Conservation (phyloP, 2,888 invertebrate species). For the Esperia sulphurella region DNA sequence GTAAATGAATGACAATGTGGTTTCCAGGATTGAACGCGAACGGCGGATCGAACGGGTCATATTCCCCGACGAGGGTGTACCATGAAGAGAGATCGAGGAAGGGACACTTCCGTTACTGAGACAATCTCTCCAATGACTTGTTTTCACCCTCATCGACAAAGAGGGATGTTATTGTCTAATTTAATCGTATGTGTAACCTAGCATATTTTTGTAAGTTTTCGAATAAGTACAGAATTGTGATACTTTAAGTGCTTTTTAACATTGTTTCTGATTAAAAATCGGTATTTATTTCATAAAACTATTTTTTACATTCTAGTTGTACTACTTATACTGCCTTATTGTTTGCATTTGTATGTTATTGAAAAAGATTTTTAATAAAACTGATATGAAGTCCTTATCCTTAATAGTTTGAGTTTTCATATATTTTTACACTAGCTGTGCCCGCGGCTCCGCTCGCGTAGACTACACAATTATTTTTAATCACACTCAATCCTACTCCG, state of each 20-base stretch:
- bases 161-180: not conserved
- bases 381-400: slow-evolving; percentile 14
- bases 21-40: slow-evolving; percentile 81
- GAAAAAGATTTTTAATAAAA: slow-evolving; percentile 11
- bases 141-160: not conserved
- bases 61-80: slow-evolving; percentile 89
- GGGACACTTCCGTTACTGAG: slow-evolving; percentile 89
- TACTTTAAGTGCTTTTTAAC: slow-evolving; percentile 53
- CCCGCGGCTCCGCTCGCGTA: too few species aligned
- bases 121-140: not conserved
- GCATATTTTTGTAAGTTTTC: slow-evolving; percentile 17
- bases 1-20: slow-evolving; percentile 7
- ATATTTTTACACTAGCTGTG: too few species aligned
- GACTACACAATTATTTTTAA: too few species aligned
- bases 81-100: slow-evolving; percentile 89
- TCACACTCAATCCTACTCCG: too few species aligned
- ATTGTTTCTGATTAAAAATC: slow-evolving; percentile 30
- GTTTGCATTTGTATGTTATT: slow-evolving; percentile 35
- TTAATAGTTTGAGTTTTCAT: not conserved
- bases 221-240: slow-evolving; percentile 56
- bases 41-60: slow-evolving; percentile 82
- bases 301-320: slow-evolving; percentile 11
- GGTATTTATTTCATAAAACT: slow-evolving; percentile 30
- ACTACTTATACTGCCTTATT: slow-evolving; percentile 23
- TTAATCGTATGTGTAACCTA: slow-evolving; percentile 10